Conservation (phyloP, 2,888 invertebrate genomes). For the Ochropleura leucogaster region DNA sequence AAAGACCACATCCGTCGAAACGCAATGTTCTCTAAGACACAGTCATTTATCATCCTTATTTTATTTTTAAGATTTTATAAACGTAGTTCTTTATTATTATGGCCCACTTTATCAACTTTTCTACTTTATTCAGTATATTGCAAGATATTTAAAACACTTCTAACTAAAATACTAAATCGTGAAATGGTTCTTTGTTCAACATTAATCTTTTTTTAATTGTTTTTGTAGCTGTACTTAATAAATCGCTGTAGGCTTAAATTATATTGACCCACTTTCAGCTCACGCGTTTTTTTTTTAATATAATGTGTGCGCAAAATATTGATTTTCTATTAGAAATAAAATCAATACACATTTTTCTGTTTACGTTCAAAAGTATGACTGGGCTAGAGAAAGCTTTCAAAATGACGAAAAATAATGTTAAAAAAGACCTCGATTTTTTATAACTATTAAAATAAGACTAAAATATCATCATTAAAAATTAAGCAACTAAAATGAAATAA, state of each 20-base stretch:
- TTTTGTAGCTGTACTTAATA: conserved; percentile 16
- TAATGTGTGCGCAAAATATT: conserved; percentile 8
- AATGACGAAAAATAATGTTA: conserved; percentile 23
- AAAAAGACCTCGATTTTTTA: conserved; percentile 36
- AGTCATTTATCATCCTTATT: conserved; percentile 41
- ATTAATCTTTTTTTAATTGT: conserved; percentile 22
- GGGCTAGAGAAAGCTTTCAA: conserved; percentile 32
- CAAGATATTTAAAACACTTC: conserved; percentile 40
- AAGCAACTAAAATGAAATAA: conserved; percentile 51
- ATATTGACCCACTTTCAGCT: conserved; percentile 24
- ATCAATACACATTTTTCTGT: conserved; percentile 16
- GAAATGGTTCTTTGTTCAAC: conserved; percentile 36
- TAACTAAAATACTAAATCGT: conserved; percentile 46
- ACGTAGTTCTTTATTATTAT: conserved; percentile 57
- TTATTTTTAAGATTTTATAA: conserved; percentile 67
- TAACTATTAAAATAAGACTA: conserved; percentile 43
- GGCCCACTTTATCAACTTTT: conserved; percentile 63
- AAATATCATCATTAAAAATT: conserved; percentile 33
- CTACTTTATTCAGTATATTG: conserved; percentile 56
- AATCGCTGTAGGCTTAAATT: conserved; percentile 26
- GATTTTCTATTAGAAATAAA: conserved; percentile 48
- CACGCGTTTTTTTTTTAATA: neutral
- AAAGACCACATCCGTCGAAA: conserved; percentile 6
- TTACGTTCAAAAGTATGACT: conserved; percentile 31
- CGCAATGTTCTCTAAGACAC: conserved; percentile 29